Evolutionary conservation across 2,113 vertebrate species (phyloP).

Genomic region (Romanogobio albipinnatus): DNA sequence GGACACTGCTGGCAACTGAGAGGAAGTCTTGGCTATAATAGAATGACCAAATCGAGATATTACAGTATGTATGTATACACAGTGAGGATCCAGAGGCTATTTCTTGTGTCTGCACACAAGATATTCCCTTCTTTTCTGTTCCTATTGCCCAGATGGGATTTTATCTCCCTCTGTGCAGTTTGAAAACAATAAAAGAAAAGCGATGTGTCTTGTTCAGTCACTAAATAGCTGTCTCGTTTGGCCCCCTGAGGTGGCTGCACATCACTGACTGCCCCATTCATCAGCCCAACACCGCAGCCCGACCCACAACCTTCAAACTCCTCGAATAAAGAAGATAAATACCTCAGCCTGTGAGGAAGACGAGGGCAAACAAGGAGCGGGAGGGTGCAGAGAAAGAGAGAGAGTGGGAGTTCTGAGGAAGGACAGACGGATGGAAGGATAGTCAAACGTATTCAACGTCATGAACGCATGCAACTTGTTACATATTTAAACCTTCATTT

Average conservation of each 20-base stretch:
- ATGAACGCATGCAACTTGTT: not conserved
- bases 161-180: slow-evolving; percentile 63
- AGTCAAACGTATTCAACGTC: not conserved
- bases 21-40: not conserved
- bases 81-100: slow-evolving; percentile 59
- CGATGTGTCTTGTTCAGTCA: slow-evolving; percentile 78
- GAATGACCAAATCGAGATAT: not conserved
- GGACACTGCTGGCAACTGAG: not conserved
- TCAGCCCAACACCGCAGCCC: slow-evolving; percentile 64
- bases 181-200: slow-evolving; percentile 79
- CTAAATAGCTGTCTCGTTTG: slow-evolving; percentile 80
- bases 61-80: slow-evolving; percentile 67
- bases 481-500: too few species aligned
- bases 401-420: slow-evolving; percentile 48
- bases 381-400: slow-evolving; percentile 55
- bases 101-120: slow-evolving; percentile 65
- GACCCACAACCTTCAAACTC: slow-evolving; percentile 69
- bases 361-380: slow-evolving; percentile 50
- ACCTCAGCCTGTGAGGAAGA: slow-evolving; percentile 58
- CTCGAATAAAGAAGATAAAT: slow-evolving; percentile 78
- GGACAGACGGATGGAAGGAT: not conserved
- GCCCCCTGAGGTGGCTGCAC: slow-evolving; percentile 77
- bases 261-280: slow-evolving; percentile 76
- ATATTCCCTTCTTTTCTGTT: slow-evolving; percentile 56
- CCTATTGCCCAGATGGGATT: slow-evolving; percentile 44